Evolutionary conservation across 2,113 vertebrate genomes (phyloP), one percentile per base, ranked within the genome.

Genomic region (Blennius ocellaris): DNA sequence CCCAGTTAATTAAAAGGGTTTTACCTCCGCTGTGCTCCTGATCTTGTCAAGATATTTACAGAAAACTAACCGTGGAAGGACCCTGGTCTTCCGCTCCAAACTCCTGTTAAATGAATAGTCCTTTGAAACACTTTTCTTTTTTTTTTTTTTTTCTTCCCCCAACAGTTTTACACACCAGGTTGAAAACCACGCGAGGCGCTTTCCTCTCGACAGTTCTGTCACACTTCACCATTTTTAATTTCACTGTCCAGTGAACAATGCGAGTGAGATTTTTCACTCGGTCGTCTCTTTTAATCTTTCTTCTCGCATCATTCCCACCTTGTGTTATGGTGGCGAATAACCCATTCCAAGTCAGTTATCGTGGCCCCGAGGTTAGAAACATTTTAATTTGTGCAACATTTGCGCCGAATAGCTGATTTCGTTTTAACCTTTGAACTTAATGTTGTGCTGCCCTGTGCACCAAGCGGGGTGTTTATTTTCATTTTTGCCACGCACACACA

Each of bases 171-270:
- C 65, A 49, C 86, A 78, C 76, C 78, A 75, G 76, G 73, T 36
- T 63, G 36, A 72, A 72, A 66, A 68, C 10, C 38, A 49, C 60
- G 40, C 40, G 16, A 9, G 37, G 39, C 49, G 36, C 66, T 48
- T 83, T 62, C 58, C 70, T 69, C 74, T 53, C 76, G 83, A 81
- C 69, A 82, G 56, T 85, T 83, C 78, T 82, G 82, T 81, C 80
- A 90, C 80, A 86, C 82, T 67, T 66, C 5, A 17, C 54, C 56
- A 60, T 84, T 84, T 92, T 90, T 89, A 90, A 92, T 92, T 90
- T 91, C 90, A 88, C 85, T 51, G 85, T 76, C 76, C 89, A 85
- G 57, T 90, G 86, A 89, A 66, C 89, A 78, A 61, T 16, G 54
- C 7, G 39, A 72, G 80, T 36, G 58, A 49, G 67, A 84, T 86